Percentiles rank a stretch among this genome's conserved stretches.
phyloP scores from a whole-genome alignment of 2,113 vertebrate genomes.

The Montifringilla adamsi region DNA sequence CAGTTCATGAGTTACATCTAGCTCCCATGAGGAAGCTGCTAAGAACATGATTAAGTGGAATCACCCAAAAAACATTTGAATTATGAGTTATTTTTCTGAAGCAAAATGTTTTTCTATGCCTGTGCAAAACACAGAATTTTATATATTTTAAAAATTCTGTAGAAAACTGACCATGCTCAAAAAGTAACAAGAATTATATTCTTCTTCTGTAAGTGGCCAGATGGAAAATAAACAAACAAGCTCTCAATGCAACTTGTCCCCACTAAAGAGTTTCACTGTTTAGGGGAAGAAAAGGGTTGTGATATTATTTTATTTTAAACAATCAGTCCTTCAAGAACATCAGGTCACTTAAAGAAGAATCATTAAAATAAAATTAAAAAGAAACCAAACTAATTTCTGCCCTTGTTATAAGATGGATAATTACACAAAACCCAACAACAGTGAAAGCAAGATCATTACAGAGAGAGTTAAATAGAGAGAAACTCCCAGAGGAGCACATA shows the following conservation, averaged over 20 bases:
- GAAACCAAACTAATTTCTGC: background rate
- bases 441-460: background rate
- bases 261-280: background rate
- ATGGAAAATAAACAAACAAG: background rate
- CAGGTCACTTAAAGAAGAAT: background rate
- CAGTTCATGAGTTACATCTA: background rate
- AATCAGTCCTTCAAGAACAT: background rate
- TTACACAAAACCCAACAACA: constrained; percentile 12
- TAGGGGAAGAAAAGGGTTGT: background rate
- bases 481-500: background rate
- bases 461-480: background rate
- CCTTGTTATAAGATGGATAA: background rate
- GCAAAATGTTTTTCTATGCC: background rate
- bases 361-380: background rate
- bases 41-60: background rate
- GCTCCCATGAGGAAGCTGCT: background rate
- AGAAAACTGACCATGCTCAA: background rate
- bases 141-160: background rate
- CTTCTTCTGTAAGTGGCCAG: background rate
- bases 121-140: background rate
- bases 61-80: background rate
- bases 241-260: background rate
- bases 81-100: background rate
- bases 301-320: background rate
- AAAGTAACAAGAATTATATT: background rate